Evolutionary conservation across 2,888 invertebrate species (phyloP).

Genomic region (Campopleginae sp.): DNA sequence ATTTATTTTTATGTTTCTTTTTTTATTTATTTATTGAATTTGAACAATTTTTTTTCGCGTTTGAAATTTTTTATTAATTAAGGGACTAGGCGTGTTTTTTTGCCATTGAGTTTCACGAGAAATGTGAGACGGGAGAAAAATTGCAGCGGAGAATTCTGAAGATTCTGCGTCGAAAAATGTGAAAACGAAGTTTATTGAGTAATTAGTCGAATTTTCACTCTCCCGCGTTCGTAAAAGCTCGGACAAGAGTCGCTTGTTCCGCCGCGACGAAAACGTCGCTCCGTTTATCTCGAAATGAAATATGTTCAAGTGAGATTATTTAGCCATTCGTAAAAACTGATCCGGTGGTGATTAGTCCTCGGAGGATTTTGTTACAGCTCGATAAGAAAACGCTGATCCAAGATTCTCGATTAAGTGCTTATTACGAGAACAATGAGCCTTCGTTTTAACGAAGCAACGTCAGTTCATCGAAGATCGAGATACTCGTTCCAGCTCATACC

Average conservation of each 20-base stretch:
- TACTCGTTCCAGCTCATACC: not conserved
- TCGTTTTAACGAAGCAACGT: constrained; percentile 67
- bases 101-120: not conserved
- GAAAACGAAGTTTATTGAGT: constrained; percentile 10
- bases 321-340: constrained; percentile 14
- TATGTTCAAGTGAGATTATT: constrained; percentile 4
- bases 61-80: not conserved
- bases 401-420: constrained; percentile 44
- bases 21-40: not conserved
- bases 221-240: constrained; percentile 23
- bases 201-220: constrained; percentile 30
- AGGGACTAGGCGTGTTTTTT: not conserved
- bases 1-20: too few relatives aligned
- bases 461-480: not conserved
- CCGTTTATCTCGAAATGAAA: not conserved
- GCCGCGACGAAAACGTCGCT: not conserved
- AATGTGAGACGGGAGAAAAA: not conserved
- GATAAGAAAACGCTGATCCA: constrained; percentile 61
- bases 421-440: constrained; percentile 45
- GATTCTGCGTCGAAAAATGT: not conserved
- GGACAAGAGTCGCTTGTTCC: constrained; percentile 21
- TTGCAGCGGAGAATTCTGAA: not conserved
- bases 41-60: not conserved
- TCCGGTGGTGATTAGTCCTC: constrained; percentile 10
- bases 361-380: constrained; percentile 54